Evolutionary conservation across 1,140 invertebrate genomes (phyloP).

Genomic region (Helicoverpa armigera): DNA sequence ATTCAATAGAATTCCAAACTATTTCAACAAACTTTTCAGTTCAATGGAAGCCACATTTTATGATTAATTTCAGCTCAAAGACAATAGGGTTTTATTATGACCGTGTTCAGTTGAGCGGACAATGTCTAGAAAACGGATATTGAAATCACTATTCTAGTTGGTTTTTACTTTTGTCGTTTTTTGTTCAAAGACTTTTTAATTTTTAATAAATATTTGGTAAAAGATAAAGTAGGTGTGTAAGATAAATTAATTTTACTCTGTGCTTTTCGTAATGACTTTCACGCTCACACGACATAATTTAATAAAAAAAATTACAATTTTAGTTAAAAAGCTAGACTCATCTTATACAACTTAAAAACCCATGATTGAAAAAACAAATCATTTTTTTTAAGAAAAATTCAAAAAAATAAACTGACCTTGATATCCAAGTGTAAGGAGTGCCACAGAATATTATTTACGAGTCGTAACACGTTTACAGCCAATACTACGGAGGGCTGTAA

Average conservation of each 20-base stretch:
- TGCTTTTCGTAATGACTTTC: neutral
- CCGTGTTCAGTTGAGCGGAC: neutral
- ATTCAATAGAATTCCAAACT: neutral
- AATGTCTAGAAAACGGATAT: constrained; percentile 25
- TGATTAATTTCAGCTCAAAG: neutral
- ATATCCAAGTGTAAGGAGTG: neutral
- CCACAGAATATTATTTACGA: constrained; percentile 45
- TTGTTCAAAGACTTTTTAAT: neutral
- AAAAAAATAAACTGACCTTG: constrained; percentile 27
- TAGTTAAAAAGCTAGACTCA: neutral
- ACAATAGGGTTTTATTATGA: constrained; percentile 19
- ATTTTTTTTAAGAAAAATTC: neutral
- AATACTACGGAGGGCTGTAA: neutral
- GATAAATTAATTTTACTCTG: no score
- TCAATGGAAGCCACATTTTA: neutral
- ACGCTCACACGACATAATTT: neutral
- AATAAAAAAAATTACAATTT: no score
- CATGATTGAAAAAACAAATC: neutral
- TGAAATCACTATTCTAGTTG: constrained; percentile 2
- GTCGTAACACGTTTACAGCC: constrained; percentile 34
- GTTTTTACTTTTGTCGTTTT: constrained; percentile 19
- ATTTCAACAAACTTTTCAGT: neutral
- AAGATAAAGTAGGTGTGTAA: no score
- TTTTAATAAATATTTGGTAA: neutral
- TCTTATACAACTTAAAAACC: neutral